Conservation (phyloP, 2,113 vertebrate species). For the Microcebus griseorufus region DNA sequence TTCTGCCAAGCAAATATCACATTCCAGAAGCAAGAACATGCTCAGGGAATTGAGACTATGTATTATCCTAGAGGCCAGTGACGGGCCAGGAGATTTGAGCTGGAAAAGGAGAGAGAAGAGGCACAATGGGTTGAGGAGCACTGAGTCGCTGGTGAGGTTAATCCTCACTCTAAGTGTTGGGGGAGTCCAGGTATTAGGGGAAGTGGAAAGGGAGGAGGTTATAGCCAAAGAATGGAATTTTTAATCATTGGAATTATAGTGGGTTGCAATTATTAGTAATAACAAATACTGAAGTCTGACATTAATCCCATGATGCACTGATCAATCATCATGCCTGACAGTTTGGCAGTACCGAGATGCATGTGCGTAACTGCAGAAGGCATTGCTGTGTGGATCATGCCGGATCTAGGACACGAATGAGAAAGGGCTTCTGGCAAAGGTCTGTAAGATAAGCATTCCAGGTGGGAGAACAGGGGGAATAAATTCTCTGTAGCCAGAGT, state of each 20-base stretch:
- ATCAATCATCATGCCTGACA: background rate
- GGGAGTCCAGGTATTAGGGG: background rate
- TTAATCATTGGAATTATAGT: background rate
- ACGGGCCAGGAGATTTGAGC: background rate
- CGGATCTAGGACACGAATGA: background rate
- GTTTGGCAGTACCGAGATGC: background rate
- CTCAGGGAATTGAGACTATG: background rate
- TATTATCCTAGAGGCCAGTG: background rate
- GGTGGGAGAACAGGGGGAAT: background rate
- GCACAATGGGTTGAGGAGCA: background rate
- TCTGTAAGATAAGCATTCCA: background rate
- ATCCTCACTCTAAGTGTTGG: background rate
- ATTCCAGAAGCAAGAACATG: background rate
- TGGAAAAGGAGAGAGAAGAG: background rate
- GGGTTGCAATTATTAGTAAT: background rate
- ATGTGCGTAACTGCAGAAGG: background rate
- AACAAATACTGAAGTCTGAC: background rate
- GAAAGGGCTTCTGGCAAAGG: background rate
- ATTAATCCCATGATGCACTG: background rate
- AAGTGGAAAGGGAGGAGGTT: background rate
- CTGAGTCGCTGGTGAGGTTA: background rate
- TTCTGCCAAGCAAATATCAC: background rate
- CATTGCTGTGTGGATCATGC: accelerated
- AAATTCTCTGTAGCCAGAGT: background rate
- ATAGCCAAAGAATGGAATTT: background rate